Evolutionary conservation across 92 coral and sea anemone species (phyloP), one percentile per base, ranked within the genome.

Genomic region (Ricordea florida): DNA sequence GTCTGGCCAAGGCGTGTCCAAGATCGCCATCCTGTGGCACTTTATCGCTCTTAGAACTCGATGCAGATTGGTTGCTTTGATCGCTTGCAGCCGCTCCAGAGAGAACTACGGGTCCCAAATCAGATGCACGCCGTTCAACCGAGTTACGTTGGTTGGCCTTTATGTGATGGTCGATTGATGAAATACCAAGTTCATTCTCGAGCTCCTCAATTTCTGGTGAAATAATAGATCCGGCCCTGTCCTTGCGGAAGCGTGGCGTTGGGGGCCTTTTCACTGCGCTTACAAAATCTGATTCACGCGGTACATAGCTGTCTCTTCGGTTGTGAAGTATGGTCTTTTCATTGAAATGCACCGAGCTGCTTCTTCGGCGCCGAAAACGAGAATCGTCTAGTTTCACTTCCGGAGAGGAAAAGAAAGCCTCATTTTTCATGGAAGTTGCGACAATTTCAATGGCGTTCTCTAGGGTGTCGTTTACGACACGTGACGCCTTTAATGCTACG

Each of bases 341-440:
- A 42, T 47, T 83, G 52, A 91, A 91, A 6, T 87, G 93, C 20
- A 91, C 97, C 16, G 93, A 87, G 45, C 78, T 49, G 17, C 87
- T 57, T 38, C 90, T 76, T 37, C 75, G 72, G 50, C 70, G 59
- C 42, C 75, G 1, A 8, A 36, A 26, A 5, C 33, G 45, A n/a
- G 17, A 29, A 27, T 56, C 10, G 17, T 36, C 56, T 10, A 32
- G 62, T 6, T 24, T 14, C 25, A 5, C 30, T 10, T 16, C 72
- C 1, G 35, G 10, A 37, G 14, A 4, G 16, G 78, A 30, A 64
- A 62, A 16, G 24, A 31, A 78, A 5, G 63, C 21, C 14, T 27
- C 18, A 34, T 47, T 15, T 6, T 13, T 48, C 42, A 13, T 41
- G 36, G 32, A 37, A 3, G 53, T 6, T 29, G 40, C 69, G 15